Evolutionary conservation across 2,888 invertebrate species (phyloP), one percentile per base, ranked within the genome.

Genomic region (Rutpela maculata): DNA sequence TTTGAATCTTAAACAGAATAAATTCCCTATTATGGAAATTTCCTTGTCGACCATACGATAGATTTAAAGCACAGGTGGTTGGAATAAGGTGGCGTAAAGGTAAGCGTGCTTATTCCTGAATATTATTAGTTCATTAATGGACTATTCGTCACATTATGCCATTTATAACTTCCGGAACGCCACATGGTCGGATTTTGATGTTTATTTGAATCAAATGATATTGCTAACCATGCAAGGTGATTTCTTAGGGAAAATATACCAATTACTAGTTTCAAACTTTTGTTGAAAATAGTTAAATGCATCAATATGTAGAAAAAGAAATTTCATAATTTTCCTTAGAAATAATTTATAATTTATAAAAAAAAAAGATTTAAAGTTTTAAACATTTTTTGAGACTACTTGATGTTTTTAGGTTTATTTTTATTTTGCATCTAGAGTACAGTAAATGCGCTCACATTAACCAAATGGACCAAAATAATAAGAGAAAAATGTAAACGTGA

Each of bases 61-160:
- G 82, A 82, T 83, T 81, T 79, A 63, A 78, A 78, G 82, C 84
- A 83, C 83, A 84, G 84, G 84, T 84, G 84, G 75, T 79, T 79
- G 38, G 78, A 78, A 75, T 73, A 79, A 80, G 77, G 81, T 78
- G 78, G 60, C 67, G 68, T 63, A 74, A 68, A 76, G 76, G 76
- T 78, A 75, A 80, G 77, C 79, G 79, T 79, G 81, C 78, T 72
- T 78, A 78, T 78, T 81, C 74, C 59, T 79, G 82, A 83, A 85
- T 85, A 84, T 83, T 80, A 83, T 80, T 83, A 81, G 80, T 79
- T 79, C 79, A 74, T n/a, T 83, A 83, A 82, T 83, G 78, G 80
- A 74, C 74, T 69, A 76, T 81, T 79, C 80, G 80, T 82, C 79
- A 81, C 83, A 81, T 81, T 78, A 78, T 78, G 31, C 65, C 74